Conservation (phyloP, 2,113 vertebrate species). For the Fulica atra region DNA sequence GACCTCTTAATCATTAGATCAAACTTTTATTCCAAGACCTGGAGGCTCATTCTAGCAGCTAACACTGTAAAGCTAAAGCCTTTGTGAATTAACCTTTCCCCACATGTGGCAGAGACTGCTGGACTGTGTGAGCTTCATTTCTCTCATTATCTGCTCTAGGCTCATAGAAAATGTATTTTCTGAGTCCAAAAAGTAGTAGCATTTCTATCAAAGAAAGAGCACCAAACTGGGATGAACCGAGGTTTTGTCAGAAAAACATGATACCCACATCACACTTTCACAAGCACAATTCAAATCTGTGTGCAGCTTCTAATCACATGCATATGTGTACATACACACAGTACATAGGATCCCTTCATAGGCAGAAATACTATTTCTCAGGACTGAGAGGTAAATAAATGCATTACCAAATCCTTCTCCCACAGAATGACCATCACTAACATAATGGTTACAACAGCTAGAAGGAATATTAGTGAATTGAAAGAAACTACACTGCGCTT, state of each 20-base stretch:
- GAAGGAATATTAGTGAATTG: not conserved
- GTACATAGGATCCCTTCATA: not conserved
- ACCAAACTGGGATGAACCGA: not conserved
- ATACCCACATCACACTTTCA: not conserved
- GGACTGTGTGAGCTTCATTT: not conserved
- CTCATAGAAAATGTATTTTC: not conserved
- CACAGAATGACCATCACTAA: not conserved
- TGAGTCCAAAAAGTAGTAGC: not conserved
- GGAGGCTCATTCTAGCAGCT: not conserved
- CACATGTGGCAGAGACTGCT: not conserved
- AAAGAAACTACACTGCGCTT: not conserved
- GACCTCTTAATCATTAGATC: not conserved
- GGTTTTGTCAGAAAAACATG: not conserved
- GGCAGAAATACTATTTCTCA: not conserved
- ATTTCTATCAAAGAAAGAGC: not conserved
- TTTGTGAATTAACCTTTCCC: not conserved
- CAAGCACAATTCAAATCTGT: not conserved
- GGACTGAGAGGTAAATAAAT: not conserved
- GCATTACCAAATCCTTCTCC: not conserved
- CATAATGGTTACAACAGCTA: not conserved
- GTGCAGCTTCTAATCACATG: not conserved
- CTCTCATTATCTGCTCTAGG: not conserved
- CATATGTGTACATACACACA: not conserved
- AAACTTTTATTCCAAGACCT: not conserved
- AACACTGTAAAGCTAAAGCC: not conserved